Evolutionary conservation across 2,113 vertebrate species (phyloP).

Genomic region (Chionomys nivalis): DNA sequence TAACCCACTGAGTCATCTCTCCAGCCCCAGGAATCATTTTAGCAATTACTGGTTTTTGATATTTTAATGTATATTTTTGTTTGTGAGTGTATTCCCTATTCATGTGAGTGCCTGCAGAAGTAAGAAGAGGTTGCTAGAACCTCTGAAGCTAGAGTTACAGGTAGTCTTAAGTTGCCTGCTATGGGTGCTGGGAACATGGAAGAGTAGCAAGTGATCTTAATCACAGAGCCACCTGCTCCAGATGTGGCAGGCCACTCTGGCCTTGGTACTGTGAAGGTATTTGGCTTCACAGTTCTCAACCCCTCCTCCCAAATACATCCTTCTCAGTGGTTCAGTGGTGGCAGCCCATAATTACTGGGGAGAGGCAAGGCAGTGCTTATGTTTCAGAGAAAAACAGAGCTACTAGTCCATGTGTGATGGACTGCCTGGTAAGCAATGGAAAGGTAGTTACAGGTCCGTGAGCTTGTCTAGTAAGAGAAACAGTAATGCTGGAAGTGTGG

Average conservation of each 20-base stretch:
- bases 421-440: not conserved
- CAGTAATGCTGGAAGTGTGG: not conserved
- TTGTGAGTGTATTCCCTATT: not conserved
- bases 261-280: not conserved
- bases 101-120: not conserved
- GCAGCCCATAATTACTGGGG: not conserved
- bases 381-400: not conserved
- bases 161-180: not conserved
- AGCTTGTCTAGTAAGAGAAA: not conserved
- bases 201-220: not conserved
- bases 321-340: not conserved
- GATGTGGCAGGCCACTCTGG: not conserved
- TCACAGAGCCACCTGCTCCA: not conserved
- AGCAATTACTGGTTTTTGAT: not conserved
- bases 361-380: not conserved
- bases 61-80: not conserved
- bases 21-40: not conserved
- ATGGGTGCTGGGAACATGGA: not conserved
- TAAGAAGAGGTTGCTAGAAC: not conserved
- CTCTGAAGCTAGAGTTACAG: not conserved
- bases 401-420: not conserved
- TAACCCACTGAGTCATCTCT: not conserved
- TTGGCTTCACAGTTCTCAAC: not conserved
- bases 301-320: not conserved
- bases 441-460: not conserved